These are phyloP conservation scores for Urocynchramus pylzowi DNA, from an alignment of 2,113 vertebrate species.

Conservation along the genomic window DNA sequence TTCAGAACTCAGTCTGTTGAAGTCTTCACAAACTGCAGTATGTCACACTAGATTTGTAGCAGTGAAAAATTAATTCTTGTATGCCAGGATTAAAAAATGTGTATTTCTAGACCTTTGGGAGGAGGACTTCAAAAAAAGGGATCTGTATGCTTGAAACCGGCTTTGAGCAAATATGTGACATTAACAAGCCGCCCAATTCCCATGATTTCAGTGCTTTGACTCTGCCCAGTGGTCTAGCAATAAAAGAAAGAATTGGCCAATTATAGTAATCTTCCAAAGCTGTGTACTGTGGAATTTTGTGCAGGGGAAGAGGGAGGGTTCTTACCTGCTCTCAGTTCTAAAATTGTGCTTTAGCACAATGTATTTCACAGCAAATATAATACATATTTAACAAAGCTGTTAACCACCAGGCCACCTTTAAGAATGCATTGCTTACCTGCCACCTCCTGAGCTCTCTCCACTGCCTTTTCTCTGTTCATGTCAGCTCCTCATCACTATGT, in stretches of 20 bases:
- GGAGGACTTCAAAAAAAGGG: neutral
- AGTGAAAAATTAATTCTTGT: neutral
- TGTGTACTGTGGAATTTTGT: constrained; percentile 25
- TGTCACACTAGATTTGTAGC: neutral
- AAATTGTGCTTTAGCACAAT: neutral
- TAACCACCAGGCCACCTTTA: neutral
- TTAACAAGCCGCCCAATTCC: neutral
- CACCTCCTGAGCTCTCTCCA: neutral
- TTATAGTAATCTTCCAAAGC: constrained; percentile 16
- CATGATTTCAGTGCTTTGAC: constrained; percentile 24
- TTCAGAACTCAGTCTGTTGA: neutral
- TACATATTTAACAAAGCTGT: neutral
- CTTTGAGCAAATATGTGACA: neutral
- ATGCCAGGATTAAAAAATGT: neutral
- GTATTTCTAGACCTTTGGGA: neutral
- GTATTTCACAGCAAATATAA: neutral
- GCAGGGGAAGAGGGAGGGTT: neutral
- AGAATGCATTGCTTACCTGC: neutral
- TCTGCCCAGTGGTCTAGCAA: constrained; percentile 22
- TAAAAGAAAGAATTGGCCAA: constrained; percentile 41
- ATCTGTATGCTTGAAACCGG: neutral
- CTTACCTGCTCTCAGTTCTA: neutral
- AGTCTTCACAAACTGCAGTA: neutral
- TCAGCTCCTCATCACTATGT: neutral
- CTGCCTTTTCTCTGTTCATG: neutral